Evolutionary conservation across 2,797 vertebrate genomes (phyloP), one percentile per base, ranked within the genome.

Genomic region (Coilia nasus): DNA sequence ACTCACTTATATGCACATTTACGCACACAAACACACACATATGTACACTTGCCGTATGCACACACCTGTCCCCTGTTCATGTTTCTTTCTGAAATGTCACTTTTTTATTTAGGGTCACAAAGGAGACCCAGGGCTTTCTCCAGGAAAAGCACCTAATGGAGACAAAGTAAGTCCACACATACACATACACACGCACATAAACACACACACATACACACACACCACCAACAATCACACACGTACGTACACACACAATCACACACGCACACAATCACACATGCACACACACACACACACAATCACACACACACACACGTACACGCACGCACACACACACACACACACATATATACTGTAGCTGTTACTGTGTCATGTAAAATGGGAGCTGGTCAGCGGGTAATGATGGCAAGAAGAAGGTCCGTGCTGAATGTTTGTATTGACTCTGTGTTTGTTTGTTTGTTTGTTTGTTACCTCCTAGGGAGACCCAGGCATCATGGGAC

Each of bases 111-210:
- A 99, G 98, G 98, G 98, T 82, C 96, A 95, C 88, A 99, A 99
- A 91, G 98, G 98, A 87, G 98, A 99, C 93, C 96, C 98, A 11
- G 98, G 97, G 84, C 92, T 97, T 41, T 99, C 98, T 44, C 97
- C 98, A 92, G 98, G 97, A 85, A 97, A 95, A 89, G 97, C 98
- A 92, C 92, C 91, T 31, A 97, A 95, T 91, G 98, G 98, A 93
- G 95, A 96, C 67, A 99, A 98, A 96, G 98, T 99, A 94, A 94
- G 92, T 25, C 14, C 54, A 78, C 44, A 28, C 62, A 28, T 12
- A 67, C 62, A 67, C 7, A 14, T 28, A 67, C 25, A 67, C 62
- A 67, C 25, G 12, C 25, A 41, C 67, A 75, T 5, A 41, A 2
- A 41, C 35, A 41, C 35, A 41, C 35, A 41, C 35, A 41, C 35